These are phyloP conservation scores for Yponomeuta cagnagella DNA, from an alignment of 2,888 invertebrate species.

Conservation along the genomic window DNA sequence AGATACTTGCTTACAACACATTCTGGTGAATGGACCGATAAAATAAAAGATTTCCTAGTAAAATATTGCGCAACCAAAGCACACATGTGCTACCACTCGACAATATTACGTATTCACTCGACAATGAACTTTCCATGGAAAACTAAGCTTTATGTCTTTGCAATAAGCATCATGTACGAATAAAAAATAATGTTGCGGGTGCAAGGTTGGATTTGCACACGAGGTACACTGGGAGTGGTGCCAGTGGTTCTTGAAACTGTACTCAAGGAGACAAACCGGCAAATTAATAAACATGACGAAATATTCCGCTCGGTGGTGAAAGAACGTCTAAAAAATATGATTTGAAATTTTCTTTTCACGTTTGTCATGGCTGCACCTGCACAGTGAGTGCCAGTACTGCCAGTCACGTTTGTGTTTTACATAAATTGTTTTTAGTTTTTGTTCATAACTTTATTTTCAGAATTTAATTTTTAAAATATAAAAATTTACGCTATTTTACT, in stretches of 20 bases:
- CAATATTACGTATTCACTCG: background rate
- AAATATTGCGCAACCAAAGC: conserved; percentile 12
- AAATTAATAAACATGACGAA: conserved; percentile 15
- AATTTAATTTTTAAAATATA: no score
- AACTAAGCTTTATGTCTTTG: background rate
- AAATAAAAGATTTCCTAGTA: conserved; percentile 10
- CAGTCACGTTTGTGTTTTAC: no score
- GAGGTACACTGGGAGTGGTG: conserved; percentile 9
- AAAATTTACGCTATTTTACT: no score
- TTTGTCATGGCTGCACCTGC: no score
- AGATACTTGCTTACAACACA: background rate
- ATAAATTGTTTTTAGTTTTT: no score
- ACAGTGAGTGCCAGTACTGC: no score
- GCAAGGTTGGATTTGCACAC: conserved; percentile 10
- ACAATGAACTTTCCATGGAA: background rate
- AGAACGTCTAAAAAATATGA: background rate
- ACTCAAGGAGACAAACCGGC: conserved; percentile 8
- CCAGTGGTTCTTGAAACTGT: conserved; percentile 15
- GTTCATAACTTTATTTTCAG: no score
- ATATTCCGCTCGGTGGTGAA: conserved; percentile 1
- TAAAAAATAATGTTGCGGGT: background rate
- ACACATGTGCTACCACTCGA: conserved; percentile 5
- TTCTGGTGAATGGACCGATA: conserved; percentile 6
- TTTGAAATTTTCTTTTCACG: no score
- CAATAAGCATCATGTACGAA: background rate